phyloP scores from a whole-genome alignment of 2,797 vertebrate genomes.

The Tapirus indicus region DNA sequence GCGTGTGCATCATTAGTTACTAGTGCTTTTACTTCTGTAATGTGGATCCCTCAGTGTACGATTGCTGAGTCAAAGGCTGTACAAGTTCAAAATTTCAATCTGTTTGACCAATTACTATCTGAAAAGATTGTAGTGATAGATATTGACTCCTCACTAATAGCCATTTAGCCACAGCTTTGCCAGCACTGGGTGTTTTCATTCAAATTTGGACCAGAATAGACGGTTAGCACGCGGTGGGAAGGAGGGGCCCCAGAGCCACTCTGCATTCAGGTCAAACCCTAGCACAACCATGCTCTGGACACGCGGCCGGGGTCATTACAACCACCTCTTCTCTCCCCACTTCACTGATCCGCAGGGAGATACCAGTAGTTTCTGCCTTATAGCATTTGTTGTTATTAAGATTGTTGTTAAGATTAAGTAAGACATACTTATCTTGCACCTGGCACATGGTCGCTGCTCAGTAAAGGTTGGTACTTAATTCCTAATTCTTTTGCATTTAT shows the following conservation, averaged over 20 bases:
- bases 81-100: not conserved
- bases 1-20: not conserved
- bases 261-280: not conserved
- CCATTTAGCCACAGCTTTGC: not conserved
- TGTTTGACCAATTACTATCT: not conserved
- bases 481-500: not conserved
- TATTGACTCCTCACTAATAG: not conserved
- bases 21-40: not conserved
- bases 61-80: not conserved
- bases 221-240: not conserved
- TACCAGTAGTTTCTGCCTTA: not conserved
- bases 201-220: not conserved
- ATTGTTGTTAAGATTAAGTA: not conserved
- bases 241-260: not conserved
- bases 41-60: not conserved
- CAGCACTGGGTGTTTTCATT: not conserved
- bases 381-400: too few species aligned
- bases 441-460: not conserved
- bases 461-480: not conserved
- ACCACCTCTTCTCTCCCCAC: not conserved
- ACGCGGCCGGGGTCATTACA: not conserved
- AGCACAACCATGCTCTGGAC: accelerated
- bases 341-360: not conserved
- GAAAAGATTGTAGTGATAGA: not conserved
- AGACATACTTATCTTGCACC: not conserved